Conservation (phyloP, 2,888 invertebrate species). For the Agrotis ipsilon region DNA sequence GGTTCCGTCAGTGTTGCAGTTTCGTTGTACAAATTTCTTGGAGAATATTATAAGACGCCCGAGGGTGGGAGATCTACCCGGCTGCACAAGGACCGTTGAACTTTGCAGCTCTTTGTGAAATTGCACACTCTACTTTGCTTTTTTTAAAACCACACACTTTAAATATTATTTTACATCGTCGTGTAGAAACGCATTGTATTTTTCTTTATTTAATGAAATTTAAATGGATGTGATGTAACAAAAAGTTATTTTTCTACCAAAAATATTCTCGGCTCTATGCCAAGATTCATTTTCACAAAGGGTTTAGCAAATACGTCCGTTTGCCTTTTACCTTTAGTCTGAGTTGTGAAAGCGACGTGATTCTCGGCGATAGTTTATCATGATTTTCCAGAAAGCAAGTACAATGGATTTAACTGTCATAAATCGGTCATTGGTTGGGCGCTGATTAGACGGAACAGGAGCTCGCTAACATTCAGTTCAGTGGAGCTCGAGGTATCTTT, state of each 20-base stretch:
- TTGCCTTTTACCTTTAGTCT: slow-evolving; percentile 30
- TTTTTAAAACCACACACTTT: slow-evolving; percentile 47
- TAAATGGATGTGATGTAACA: slow-evolving; percentile 27
- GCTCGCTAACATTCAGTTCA: slow-evolving; percentile 37
- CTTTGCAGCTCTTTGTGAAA: slow-evolving; percentile 67
- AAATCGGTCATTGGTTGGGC: slow-evolving; percentile 50
- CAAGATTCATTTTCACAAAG: slow-evolving; percentile 51
- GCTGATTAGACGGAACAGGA: slow-evolving; percentile 44
- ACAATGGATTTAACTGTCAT: slow-evolving; percentile 57
- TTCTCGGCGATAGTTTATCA: slow-evolving; percentile 52
- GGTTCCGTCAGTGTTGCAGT: slow-evolving; percentile 55
- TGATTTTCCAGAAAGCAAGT: slow-evolving; percentile 57
- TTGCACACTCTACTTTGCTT: slow-evolving; percentile 57
- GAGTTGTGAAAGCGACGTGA: slow-evolving; percentile 40
- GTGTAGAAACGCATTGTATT: slow-evolving; percentile 13
- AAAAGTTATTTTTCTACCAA: slow-evolving; percentile 17
- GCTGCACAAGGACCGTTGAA: slow-evolving; percentile 58
- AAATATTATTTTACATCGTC: slow-evolving; percentile 36
- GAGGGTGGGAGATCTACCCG: slow-evolving; percentile 51
- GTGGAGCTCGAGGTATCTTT: slow-evolving; percentile 14
- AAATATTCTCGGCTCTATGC: slow-evolving; percentile 35
- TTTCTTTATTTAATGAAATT: slow-evolving; percentile 25
- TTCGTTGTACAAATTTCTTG: slow-evolving; percentile 59
- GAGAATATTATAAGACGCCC: slow-evolving; percentile 64
- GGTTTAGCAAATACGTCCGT: slow-evolving; percentile 36